These are phyloP conservation scores for Mamestra configurata DNA, from an alignment of 1,140 invertebrate genomes.

Conservation along the genomic window DNA sequence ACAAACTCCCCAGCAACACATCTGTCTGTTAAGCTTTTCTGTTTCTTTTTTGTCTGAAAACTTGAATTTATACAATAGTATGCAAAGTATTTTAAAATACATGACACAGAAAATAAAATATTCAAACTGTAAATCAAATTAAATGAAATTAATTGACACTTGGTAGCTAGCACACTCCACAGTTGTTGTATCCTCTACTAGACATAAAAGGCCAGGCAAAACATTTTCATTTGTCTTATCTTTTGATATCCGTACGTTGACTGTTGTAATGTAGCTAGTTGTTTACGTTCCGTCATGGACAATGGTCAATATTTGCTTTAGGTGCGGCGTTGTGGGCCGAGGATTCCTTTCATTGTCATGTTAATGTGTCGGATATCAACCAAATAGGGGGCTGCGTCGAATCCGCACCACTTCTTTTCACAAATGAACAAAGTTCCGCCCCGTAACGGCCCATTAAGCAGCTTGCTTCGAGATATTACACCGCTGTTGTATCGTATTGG, in stretches of 20 bases:
- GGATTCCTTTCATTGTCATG: conserved; percentile 58
- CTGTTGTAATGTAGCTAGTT: conserved; percentile 38
- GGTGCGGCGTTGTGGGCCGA: conserved; percentile 40
- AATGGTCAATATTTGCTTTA: conserved; percentile 63
- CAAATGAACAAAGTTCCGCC: conserved; percentile 75
- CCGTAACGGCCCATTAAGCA: conserved; percentile 70
- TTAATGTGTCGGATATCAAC: conserved; percentile 54
- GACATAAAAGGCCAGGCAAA: not conserved
- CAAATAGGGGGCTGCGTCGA: conserved; percentile 33
- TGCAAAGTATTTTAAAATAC: too few relatives aligned
- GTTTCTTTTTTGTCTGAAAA: too few relatives aligned
- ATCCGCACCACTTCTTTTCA: conserved; percentile 35
- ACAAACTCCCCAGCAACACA: too few relatives aligned
- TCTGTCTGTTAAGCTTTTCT: too few relatives aligned
- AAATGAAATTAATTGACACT: too few relatives aligned
- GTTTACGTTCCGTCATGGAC: conserved; percentile 49
- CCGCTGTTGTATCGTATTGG: conserved; percentile 67
- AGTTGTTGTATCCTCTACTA: too few relatives aligned
- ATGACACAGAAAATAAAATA: too few relatives aligned
- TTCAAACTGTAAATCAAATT: too few relatives aligned
- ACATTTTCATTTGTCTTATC: conserved; percentile 21
- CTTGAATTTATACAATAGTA: too few relatives aligned
- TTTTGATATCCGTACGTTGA: conserved; percentile 41
- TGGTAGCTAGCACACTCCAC: too few relatives aligned
- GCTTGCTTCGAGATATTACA: conserved; percentile 67